Conservation (phyloP, 2,888 invertebrate genomes). For the Alsophila aescularia region DNA sequence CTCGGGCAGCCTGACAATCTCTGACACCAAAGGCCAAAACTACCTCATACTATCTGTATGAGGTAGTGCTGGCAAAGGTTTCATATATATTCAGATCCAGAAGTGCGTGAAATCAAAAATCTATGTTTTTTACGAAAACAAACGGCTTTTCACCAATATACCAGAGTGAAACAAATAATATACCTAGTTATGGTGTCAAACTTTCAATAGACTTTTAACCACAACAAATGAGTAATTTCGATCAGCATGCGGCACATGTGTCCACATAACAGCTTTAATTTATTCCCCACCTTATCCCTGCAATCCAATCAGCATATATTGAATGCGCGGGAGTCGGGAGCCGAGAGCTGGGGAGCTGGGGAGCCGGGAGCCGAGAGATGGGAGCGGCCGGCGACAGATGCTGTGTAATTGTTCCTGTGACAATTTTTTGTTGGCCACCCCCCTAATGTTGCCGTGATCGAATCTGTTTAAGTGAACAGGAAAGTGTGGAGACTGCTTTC, state of each 20-base stretch:
- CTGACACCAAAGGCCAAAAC: no score
- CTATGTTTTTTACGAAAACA: no score
- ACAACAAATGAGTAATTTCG: conserved; percentile 18
- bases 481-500: conserved; percentile 51
- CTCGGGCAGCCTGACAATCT: no score
- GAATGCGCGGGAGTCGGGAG: conserved; percentile 37
- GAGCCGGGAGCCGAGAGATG: conserved; percentile 10
- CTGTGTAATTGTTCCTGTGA: conserved; percentile 81
- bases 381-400: conserved; percentile 68
- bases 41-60: no score
- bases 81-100: no score
- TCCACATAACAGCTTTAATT: conserved; percentile 51
- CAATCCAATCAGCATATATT: conserved; percentile 82
- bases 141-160: no score
- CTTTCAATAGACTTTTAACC: no score
- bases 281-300: conserved; percentile 53
- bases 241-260: conserved; percentile 51
- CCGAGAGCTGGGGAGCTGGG: conserved; percentile 11
- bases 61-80: no score
- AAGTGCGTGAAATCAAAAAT: no score
- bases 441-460: conserved; percentile 75
- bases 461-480: conserved; percentile 72
- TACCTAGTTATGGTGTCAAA: no score
- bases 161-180: no score
- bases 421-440: conserved; percentile 73